Percentiles rank a stretch among this genome's conserved stretches.
Conservation (phyloP, 2,797 vertebrate species). For the Alosa sapidissima region DNA sequence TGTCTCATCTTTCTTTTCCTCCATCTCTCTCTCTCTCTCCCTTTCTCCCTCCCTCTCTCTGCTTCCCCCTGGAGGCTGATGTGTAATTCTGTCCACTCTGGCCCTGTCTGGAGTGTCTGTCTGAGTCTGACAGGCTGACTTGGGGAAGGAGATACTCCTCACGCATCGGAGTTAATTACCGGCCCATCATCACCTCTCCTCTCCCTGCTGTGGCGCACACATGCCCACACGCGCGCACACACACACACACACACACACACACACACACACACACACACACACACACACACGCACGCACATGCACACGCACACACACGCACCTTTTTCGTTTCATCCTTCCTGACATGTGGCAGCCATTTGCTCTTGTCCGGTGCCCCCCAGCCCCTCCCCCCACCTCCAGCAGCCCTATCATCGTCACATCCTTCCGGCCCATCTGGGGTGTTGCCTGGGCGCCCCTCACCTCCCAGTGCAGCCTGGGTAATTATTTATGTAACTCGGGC, state of each 20-base stretch:
- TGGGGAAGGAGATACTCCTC: not conserved
- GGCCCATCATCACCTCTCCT: not conserved
- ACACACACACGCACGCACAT: not conserved
- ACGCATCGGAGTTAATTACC: not conserved
- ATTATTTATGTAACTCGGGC: constrained; percentile 44
- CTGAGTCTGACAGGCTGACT: not conserved
- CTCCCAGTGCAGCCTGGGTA: constrained; percentile 25
- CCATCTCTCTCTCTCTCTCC: not conserved
- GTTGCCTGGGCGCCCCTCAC: not conserved
- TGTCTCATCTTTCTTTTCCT: not conserved
- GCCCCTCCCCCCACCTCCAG: not conserved
- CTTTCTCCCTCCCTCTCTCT: not conserved
- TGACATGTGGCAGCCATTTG: constrained; percentile 16
- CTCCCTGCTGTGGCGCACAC: not conserved
- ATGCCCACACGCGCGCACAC: not conserved
- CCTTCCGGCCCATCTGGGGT: not conserved
- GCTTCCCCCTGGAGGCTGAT: not conserved
- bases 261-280: not conserved
- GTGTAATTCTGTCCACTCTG: not conserved
- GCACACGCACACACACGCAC: not conserved
- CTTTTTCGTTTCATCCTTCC: not conserved
- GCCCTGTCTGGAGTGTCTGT: not conserved
- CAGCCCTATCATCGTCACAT: not conserved
- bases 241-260: not conserved
- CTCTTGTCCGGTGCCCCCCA: not conserved